A percentile compares a stretch with the other conserved stretches of the same genome.
phyloP scores from a whole-genome alignment of 2,113 vertebrate species.

The Urocitellus parryii region DNA sequence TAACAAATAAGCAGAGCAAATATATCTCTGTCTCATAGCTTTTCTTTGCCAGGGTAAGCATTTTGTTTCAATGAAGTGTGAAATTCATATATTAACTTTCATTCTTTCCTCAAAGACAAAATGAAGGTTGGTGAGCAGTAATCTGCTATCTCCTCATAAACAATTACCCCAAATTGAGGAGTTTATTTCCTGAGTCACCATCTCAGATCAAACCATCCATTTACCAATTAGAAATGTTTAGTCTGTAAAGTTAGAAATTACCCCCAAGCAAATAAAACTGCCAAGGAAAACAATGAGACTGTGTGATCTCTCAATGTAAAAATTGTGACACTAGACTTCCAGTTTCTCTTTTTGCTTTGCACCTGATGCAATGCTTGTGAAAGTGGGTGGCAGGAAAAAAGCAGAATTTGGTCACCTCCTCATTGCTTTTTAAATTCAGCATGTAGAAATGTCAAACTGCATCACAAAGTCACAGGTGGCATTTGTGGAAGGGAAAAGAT shows the following conservation, averaged over 20 bases:
- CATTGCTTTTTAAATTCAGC: conserved; percentile 16
- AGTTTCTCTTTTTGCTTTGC: not conserved
- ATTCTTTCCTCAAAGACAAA: conserved; percentile 62
- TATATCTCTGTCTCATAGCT: not conserved
- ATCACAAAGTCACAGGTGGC: not conserved
- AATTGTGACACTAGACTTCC: not conserved
- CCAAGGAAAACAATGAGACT: conserved; percentile 15
- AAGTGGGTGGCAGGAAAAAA: not conserved
- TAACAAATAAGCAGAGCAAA: conserved; percentile 53
- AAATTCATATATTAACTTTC: conserved; percentile 54
- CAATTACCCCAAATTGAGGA: conserved; percentile 57
- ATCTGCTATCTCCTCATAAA: conserved; percentile 64
- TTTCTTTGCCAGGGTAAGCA: conserved; percentile 32
- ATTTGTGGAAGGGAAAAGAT: not conserved
- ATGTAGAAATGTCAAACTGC: not conserved
- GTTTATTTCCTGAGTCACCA: conserved; percentile 64
- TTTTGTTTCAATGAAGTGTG: conserved; percentile 53
- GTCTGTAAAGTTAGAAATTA: conserved; percentile 69
- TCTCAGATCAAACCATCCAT: conserved; percentile 69
- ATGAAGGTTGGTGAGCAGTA: conserved; percentile 33
- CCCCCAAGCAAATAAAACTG: conserved; percentile 45
- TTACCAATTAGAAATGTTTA: conserved; percentile 77
- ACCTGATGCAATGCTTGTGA: not conserved
- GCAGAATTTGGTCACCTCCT: not conserved
- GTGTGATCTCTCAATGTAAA: conserved; percentile 36